These are phyloP conservation scores for Phalacrocorax aristotelis DNA, from an alignment of 2,113 vertebrate species.

Conservation along the genomic window DNA sequence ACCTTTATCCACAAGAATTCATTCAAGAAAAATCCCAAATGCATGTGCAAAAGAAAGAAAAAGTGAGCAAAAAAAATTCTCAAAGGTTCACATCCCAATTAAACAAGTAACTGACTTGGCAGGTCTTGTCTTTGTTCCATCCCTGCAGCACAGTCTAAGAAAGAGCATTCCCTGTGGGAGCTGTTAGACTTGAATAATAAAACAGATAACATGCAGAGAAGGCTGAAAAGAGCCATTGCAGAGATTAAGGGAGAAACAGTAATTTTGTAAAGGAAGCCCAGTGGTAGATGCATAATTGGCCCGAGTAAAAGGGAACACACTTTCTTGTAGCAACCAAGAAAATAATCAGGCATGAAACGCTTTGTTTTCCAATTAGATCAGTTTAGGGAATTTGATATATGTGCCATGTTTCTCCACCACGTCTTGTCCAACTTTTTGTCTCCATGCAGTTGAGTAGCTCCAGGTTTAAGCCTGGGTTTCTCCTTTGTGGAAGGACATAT, in stretches of 20 bases:
- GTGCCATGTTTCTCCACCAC: background rate
- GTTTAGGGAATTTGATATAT: background rate
- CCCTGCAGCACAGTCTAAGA: background rate
- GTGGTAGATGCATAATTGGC: background rate
- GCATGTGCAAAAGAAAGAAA: background rate
- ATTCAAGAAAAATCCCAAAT: background rate
- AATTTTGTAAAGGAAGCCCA: slow-evolving; percentile 21
- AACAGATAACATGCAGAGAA: slow-evolving; percentile 60
- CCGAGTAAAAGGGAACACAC: background rate
- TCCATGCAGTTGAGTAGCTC: background rate
- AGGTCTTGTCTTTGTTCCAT: slow-evolving; percentile 24
- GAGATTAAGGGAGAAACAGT: slow-evolving; percentile 16
- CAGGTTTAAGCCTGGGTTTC: background rate
- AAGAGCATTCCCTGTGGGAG: slow-evolving; percentile 28
- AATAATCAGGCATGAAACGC: background rate
- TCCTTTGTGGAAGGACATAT: background rate
- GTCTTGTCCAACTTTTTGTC: background rate
- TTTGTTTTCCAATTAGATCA: slow-evolving; percentile 3
- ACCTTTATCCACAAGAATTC: background rate
- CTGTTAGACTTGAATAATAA: slow-evolving; percentile 63
- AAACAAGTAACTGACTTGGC: slow-evolving; percentile 40
- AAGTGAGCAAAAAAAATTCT: slow-evolving; percentile 20
- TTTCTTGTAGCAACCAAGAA: slow-evolving; percentile 8
- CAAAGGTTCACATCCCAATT: background rate
- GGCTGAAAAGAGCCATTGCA: slow-evolving; percentile 31